A percentile compares a stretch with the other conserved stretches of the same genome.
These are phyloP conservation scores for Hymenochirus boettgeri DNA, from an alignment of 2,113 vertebrate genomes.

Conservation along the genomic window DNA sequence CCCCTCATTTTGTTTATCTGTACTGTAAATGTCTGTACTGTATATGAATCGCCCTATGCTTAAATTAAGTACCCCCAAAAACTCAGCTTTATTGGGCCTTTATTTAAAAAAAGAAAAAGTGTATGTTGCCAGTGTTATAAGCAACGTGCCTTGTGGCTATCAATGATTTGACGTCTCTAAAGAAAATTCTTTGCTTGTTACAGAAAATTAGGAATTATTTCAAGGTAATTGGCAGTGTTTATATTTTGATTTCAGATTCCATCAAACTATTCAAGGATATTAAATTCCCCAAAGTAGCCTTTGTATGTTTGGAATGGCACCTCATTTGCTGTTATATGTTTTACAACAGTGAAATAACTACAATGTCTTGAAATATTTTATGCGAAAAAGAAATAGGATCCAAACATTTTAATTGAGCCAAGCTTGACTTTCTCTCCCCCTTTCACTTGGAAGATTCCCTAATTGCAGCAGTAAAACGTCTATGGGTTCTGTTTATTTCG, in stretches of 20 bases:
- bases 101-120: too few relatives aligned
- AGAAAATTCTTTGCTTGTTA: not conserved
- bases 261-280: not conserved
- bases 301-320: not conserved
- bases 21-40: too few relatives aligned
- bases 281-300: not conserved
- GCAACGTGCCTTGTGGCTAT: too few relatives aligned
- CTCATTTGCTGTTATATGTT: not conserved
- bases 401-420: conserved; percentile 5
- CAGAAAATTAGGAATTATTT: not conserved
- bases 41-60: too few relatives aligned
- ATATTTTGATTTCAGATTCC: not conserved
- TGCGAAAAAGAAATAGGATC: not conserved
- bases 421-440: not conserved
- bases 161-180: too few relatives aligned
- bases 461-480: conserved; percentile 15
- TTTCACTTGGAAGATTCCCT: not conserved
- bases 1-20: too few relatives aligned
- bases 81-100: too few relatives aligned
- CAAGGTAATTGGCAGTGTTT: not conserved
- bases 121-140: too few relatives aligned
- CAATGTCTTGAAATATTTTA: not conserved
- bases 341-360: not conserved
- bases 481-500: conserved; percentile 25
- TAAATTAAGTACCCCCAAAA: too few relatives aligned